Evolutionary conservation across 1,140 invertebrate genomes (phyloP).

Genomic region (Pachypeltis micranthus): DNA sequence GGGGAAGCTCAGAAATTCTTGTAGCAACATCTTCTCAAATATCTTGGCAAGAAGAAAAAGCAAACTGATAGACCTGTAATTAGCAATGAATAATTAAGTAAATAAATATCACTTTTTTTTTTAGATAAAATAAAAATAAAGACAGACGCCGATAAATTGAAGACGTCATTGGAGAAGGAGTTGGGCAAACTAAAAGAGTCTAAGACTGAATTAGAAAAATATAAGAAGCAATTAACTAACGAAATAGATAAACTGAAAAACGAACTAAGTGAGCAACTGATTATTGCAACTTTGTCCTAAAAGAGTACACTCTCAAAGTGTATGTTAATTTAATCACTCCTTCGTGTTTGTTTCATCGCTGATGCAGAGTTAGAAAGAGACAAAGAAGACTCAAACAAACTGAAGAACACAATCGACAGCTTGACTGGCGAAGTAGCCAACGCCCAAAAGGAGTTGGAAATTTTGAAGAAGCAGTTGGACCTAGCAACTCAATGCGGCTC

Average conservation of each 20-base stretch:
- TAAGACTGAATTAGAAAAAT: conserved; percentile 34
- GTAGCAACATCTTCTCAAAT: too few relatives aligned
- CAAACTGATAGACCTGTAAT: too few relatives aligned
- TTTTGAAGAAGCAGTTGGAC: conserved; percentile 23
- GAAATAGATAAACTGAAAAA: conserved; percentile 41
- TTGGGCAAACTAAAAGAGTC: conserved; percentile 24
- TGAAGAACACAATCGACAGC: conserved; percentile 21
- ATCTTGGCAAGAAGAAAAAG: too few relatives aligned
- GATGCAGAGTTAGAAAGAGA: conserved; percentile 7
- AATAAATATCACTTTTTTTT: conserved; percentile 9
- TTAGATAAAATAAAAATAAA: conserved; percentile 25
- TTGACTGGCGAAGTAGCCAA: conserved; percentile 19
- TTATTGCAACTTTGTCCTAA: too few relatives aligned
- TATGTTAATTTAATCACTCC: conserved; percentile 9
- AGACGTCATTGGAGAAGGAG: conserved; percentile 24
- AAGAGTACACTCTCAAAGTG: background rate
- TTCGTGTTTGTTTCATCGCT: too few relatives aligned
- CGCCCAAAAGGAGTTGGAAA: conserved; percentile 17
- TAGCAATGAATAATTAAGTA: too few relatives aligned
- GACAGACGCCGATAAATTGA: conserved; percentile 20
- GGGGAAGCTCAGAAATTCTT: too few relatives aligned
- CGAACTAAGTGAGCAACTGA: conserved; percentile 29
- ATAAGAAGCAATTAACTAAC: conserved; percentile 34
- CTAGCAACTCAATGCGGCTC: conserved; percentile 7
- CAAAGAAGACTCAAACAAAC: conserved; percentile 17